Evolutionary conservation across 2,888 invertebrate species (phyloP).

Genomic region (Emmelina monodactyla): DNA sequence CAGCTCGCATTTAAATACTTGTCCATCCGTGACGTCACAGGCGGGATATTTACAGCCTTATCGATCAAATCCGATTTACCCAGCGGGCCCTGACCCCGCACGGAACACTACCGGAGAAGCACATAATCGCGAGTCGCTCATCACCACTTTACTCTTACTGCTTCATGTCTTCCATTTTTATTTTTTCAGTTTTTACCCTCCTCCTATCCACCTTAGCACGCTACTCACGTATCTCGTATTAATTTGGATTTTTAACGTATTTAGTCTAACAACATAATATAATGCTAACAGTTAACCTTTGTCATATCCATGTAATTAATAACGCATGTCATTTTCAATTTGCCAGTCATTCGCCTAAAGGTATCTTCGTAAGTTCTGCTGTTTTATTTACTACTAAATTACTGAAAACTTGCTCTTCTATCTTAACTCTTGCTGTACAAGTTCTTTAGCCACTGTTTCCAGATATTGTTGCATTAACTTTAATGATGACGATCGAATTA

Average conservation of each 20-base stretch:
- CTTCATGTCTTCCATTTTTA: slow-evolving; percentile 53
- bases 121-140: slow-evolving; percentile 52
- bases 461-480: slow-evolving; percentile 21
- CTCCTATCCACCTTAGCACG: slow-evolving; percentile 50
- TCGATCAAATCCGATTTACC: too few species aligned
- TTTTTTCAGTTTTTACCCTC: slow-evolving; percentile 52
- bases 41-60: too few species aligned
- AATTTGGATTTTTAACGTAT: neutral
- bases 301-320: neutral
- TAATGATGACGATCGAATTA: too few species aligned
- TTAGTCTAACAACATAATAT: too few species aligned
- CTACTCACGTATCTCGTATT: slow-evolving; percentile 16
- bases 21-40: too few species aligned
- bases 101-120: slow-evolving; percentile 60
- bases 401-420: too few species aligned
- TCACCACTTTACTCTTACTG: slow-evolving; percentile 60
- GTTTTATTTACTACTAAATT: too few species aligned
- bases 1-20: too few species aligned
- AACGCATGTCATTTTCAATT: neutral
- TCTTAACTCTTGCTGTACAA: too few species aligned
- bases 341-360: neutral
- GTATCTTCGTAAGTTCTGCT: neutral
- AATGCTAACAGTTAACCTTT: too few species aligned
- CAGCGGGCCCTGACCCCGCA: slow-evolving; percentile 57
- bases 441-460: slow-evolving; percentile 20